Evolutionary conservation across 2,113 vertebrate genomes (phyloP).

Genomic region (Haemorhous mexicanus): DNA sequence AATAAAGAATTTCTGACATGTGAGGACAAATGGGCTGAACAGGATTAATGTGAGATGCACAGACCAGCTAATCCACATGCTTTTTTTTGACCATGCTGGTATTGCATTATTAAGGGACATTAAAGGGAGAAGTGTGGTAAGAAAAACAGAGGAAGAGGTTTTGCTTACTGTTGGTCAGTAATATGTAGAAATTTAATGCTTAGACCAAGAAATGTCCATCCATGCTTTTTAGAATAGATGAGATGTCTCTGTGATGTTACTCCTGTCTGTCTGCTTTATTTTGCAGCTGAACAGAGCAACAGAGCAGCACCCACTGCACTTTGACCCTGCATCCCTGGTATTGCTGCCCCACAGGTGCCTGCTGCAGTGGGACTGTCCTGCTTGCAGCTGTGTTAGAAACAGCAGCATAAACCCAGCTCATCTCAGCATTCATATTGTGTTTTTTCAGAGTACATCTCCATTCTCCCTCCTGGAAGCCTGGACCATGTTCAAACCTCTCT

Average conservation of each 20-base stretch:
- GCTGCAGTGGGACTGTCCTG: neutral
- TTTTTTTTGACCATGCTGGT: neutral
- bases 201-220: neutral
- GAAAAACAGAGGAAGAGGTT: neutral
- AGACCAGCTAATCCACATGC: neutral
- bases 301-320: neutral
- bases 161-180: neutral
- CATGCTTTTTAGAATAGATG: neutral
- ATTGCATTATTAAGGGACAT: neutral
- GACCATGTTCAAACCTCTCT: neutral
- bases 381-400: neutral
- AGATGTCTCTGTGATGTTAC: neutral
- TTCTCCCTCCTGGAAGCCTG: constrained; percentile 8
- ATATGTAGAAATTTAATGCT: neutral
- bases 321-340: neutral
- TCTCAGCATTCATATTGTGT: neutral
- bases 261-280: neutral
- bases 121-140: neutral
- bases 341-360: neutral
- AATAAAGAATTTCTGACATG: neutral
- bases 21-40: neutral
- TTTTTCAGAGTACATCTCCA: neutral
- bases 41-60: neutral
- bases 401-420: neutral
- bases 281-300: neutral